Percentiles rank a stretch among this genome's conserved stretches.
These are phyloP conservation scores for Scrobipalpa atriplicella DNA, from an alignment of 2,888 invertebrate genomes.

Conservation along the genomic window DNA sequence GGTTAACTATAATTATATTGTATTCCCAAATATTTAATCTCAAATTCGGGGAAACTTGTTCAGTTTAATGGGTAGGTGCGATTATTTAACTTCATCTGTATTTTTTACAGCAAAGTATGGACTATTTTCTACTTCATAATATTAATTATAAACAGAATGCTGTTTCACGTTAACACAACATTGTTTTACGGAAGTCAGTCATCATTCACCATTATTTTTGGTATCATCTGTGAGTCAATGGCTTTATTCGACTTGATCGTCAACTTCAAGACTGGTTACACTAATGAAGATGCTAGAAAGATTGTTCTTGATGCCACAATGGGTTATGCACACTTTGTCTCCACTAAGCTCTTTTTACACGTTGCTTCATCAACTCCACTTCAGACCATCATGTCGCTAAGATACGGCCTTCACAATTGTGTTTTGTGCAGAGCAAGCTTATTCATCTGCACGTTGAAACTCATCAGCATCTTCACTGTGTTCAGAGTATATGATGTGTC, in stretches of 20 bases:
- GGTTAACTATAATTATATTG: too few species aligned
- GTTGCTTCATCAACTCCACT: conserved; percentile 42
- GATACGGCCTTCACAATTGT: conserved; percentile 41
- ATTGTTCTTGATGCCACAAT: conserved; percentile 36
- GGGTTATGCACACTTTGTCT: neutral
- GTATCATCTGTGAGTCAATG: conserved; percentile 38
- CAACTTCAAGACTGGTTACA: conserved; percentile 43
- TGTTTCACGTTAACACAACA: conserved; percentile 42
- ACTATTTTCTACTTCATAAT: conserved; percentile 38
- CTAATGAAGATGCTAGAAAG: conserved; percentile 35
- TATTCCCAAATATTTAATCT: too few species aligned
- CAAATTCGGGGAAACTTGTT: too few species aligned
- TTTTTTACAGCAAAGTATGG: conserved; percentile 47
- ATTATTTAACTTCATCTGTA: too few species aligned
- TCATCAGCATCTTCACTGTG: conserved; percentile 38
- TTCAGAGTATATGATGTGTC: conserved; percentile 43
- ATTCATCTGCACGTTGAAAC: conserved; percentile 38
- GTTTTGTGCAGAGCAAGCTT: conserved; percentile 40
- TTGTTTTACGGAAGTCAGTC: conserved; percentile 34
- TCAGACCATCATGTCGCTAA: conserved; percentile 42
- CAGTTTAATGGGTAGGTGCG: too few species aligned
- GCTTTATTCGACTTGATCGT: conserved; percentile 43
- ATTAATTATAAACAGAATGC: conserved; percentile 35
- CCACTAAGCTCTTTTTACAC: neutral
- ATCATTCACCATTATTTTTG: conserved; percentile 35